Percentiles rank a stretch among this genome's conserved stretches.
Evolutionary conservation across 2,113 vertebrate genomes (phyloP).

Genomic region (Lynx canadensis): DNA sequence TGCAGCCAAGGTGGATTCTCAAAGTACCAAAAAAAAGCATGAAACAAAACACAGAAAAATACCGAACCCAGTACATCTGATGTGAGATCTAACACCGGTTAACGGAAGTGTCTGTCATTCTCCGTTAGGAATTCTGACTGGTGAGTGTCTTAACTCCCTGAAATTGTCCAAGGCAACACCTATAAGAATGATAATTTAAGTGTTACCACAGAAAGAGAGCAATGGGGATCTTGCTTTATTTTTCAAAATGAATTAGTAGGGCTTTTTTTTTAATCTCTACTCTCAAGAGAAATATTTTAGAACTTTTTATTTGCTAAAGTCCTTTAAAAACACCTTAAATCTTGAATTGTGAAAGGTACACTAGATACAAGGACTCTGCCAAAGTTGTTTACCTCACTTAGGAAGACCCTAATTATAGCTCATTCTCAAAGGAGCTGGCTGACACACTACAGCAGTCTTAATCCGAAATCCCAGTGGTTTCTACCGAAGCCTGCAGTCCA

Average conservation of each 20-base stretch:
- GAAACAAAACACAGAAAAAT: background rate
- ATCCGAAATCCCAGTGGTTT: background rate
- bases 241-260: background rate
- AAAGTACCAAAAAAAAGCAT: background rate
- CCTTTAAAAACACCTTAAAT: background rate
- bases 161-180: background rate
- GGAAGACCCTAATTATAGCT: background rate
- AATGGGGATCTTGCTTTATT: background rate
- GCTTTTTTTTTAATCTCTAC: background rate
- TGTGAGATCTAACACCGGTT: background rate
- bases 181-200: background rate
- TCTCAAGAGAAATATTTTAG: background rate
- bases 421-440: background rate
- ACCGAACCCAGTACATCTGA: background rate
- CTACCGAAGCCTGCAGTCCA: background rate
- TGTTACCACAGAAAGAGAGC: background rate
- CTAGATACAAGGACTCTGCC: background rate
- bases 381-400: background rate
- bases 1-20: background rate
- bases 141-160: background rate
- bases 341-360: background rate
- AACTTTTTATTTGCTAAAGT: background rate
- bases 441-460: background rate
- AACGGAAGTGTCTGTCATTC: background rate
- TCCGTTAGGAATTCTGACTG: background rate